Conservation (phyloP, 2,113 vertebrate genomes). For the Paracanthobrama guichenoti region DNA sequence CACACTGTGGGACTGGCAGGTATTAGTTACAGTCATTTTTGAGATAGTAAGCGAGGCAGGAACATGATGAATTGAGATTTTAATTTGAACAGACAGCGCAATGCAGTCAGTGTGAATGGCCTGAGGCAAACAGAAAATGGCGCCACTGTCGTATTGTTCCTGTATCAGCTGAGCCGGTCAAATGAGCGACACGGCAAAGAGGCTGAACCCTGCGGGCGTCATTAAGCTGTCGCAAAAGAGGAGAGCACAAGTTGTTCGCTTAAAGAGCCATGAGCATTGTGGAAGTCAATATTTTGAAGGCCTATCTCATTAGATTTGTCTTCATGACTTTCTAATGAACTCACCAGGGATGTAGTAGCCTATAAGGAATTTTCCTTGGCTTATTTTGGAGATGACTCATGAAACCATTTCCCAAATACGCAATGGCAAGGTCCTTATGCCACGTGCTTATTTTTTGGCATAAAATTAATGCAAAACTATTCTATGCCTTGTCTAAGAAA, state of each 20-base stretch:
- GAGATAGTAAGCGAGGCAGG: background rate
- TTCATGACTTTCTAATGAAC: constrained; percentile 20
- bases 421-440: background rate
- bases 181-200: background rate
- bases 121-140: background rate
- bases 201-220: background rate
- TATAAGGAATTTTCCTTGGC: background rate
- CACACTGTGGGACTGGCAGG: background rate
- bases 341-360: background rate
- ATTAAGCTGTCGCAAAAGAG: constrained; percentile 13
- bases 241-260: background rate
- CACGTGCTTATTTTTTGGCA: background rate
- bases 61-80: constrained; percentile 6
- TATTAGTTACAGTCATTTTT: background rate
- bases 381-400: background rate
- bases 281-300: constrained; percentile 1
- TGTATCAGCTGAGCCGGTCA: background rate
- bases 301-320: constrained; percentile 18
- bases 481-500: background rate
- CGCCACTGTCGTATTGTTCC: background rate
- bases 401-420: background rate
- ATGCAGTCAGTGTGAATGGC: background rate
- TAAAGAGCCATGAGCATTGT: background rate
- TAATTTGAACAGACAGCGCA: background rate
- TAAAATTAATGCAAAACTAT: background rate